Conservation (phyloP, 2,797 vertebrate genomes). For the Galaxias olidus region DNA sequence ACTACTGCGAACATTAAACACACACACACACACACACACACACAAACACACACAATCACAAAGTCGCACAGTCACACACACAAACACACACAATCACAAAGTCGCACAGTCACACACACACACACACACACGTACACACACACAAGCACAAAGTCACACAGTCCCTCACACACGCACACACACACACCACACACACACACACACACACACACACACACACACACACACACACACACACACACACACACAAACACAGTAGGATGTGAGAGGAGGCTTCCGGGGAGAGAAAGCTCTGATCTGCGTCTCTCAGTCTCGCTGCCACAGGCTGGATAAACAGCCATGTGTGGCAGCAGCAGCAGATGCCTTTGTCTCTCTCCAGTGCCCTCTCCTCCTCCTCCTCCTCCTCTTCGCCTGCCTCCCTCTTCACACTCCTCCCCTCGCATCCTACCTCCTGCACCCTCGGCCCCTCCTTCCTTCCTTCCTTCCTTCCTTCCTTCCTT, state of each 20-base stretch:
- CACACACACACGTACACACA: not conserved
- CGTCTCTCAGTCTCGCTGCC: slow-evolving; percentile 48
- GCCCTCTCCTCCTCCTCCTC: slow-evolving; percentile 19
- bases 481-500: not conserved
- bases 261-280: slow-evolving; percentile 46
- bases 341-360: slow-evolving; percentile 32
- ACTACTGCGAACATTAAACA: no score
- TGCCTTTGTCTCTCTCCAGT: slow-evolving; percentile 32
- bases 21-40: slow-evolving; percentile 5
- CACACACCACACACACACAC: slow-evolving; percentile 1
- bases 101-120: not conserved
- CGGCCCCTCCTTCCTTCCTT: slow-evolving; percentile 41
- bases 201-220: not conserved
- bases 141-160: not conserved
- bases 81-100: slow-evolving; percentile 9
- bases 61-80: not conserved
- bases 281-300: slow-evolving; percentile 42
- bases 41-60: not conserved
- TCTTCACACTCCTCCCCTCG: slow-evolving; percentile 3
- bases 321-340: slow-evolving; percentile 51
- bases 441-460: slow-evolving; percentile 45
- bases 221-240: not conserved
- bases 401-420: not conserved
- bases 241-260: slow-evolving; percentile 21
- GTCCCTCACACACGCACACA: not conserved